Percentiles rank a stretch among this genome's conserved stretches.
Evolutionary conservation across 2,888 invertebrate species (phyloP).

Genomic region (Agrotis segetum): DNA sequence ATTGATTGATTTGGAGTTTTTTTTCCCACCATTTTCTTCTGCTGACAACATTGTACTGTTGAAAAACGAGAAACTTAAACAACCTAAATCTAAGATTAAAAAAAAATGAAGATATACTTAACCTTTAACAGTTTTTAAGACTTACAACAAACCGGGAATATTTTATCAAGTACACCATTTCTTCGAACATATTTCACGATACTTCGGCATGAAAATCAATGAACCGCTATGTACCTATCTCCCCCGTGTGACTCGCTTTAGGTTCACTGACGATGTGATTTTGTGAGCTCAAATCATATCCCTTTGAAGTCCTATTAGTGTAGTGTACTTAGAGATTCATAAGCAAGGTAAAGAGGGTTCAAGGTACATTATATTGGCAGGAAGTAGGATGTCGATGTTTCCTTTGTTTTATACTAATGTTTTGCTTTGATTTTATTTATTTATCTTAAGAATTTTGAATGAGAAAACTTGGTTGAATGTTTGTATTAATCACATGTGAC

Average conservation of each 20-base stretch:
- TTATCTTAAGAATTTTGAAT: no score
- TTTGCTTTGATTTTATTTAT: neutral
- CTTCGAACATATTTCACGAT: conserved; percentile 12
- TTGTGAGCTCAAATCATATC: conserved; percentile 38
- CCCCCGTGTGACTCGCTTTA: neutral
- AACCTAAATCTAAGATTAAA: no score
- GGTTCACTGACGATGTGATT: conserved; percentile 41
- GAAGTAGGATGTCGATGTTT: neutral
- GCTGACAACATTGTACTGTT: no score
- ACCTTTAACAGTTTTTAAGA: neutral
- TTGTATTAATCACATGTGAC: no score
- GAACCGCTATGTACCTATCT: conserved; percentile 1
- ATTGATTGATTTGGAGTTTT: no score
- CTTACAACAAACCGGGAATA: neutral
- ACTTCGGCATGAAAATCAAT: conserved; percentile 29
- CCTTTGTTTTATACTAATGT: no score
- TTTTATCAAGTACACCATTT: neutral
- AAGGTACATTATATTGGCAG: neutral
- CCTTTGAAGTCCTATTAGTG: conserved; percentile 17
- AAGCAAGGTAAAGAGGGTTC: conserved; percentile 11
- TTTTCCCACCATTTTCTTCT: no score
- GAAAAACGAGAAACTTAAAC: no score
- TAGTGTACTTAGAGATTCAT: neutral
- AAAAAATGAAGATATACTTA: no score
- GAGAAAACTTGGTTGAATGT: no score